A percentile compares a stretch with the other conserved stretches of the same genome.
Conservation (phyloP, 2,888 invertebrate genomes). For the Platycheirus albimanus region DNA sequence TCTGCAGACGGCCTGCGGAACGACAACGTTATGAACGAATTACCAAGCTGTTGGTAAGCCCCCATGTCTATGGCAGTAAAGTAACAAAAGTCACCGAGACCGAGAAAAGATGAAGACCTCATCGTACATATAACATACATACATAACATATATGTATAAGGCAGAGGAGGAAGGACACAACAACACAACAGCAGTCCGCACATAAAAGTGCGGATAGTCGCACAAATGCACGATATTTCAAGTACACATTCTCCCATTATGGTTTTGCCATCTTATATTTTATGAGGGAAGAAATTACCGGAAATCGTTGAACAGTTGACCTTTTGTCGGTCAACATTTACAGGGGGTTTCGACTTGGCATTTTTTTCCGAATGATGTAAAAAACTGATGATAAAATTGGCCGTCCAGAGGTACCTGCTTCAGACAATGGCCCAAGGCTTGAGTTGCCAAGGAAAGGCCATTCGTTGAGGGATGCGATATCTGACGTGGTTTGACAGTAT, state of each 20-base stretch:
- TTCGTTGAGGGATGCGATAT: no score
- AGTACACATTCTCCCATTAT: constrained; percentile 55
- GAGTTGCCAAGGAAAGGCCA: no score
- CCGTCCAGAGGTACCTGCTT: no score
- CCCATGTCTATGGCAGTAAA: constrained; percentile 5
- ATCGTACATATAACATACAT: no score
- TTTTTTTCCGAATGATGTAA: no score
- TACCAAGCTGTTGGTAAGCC: constrained; percentile 30
- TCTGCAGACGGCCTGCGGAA: constrained; percentile 42
- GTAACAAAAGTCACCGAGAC: constrained; percentile 32
- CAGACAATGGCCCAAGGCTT: no score
- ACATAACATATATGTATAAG: no score
- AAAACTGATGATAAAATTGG: no score
- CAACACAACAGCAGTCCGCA: constrained; percentile 23
- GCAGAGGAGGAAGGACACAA: neutral
- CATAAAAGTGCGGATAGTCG: constrained; percentile 53
- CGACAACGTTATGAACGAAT: constrained; percentile 19
- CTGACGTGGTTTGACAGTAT: no score
- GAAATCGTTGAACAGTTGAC: constrained; percentile 32
- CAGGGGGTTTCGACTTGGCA: constrained; percentile 15
- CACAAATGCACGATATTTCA: constrained; percentile 63
- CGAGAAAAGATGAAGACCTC: constrained; percentile 53
- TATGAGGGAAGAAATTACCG: constrained; percentile 34
- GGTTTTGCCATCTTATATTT: constrained; percentile 48
- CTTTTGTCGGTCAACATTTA: neutral